These are phyloP conservation scores for Desmophyllum pertusum DNA, from an alignment of 92 coral and sea anemone genomes.

Conservation along the genomic window DNA sequence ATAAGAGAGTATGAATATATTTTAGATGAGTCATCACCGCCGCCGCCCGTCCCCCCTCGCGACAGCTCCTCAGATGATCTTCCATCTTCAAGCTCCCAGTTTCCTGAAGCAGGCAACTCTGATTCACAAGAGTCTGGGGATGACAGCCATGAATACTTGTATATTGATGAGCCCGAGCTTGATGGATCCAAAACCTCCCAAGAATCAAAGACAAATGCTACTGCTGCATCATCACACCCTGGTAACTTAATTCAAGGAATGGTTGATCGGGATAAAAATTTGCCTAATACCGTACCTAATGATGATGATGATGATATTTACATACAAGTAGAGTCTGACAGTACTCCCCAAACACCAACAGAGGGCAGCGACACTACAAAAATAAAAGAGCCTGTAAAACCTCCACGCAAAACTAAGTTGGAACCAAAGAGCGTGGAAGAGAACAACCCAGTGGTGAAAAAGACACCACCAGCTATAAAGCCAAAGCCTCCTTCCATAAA, in stretches of 20 bases:
- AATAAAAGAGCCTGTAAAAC: constrained; percentile 22
- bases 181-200: neutral
- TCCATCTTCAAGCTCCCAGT: neutral
- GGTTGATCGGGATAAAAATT: neutral
- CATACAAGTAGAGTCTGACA: neutral
- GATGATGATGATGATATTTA: neutral
- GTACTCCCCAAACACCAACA: neutral
- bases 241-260: neutral
- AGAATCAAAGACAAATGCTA: neutral
- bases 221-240: neutral
- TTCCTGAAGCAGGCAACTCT: neutral
- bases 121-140: constrained; percentile 17
- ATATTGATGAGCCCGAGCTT: constrained; percentile 24
- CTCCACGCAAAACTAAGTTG: constrained; percentile 28
- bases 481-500: constrained; percentile 51
- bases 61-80: constrained; percentile 25
- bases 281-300: neutral
- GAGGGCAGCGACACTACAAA: neutral
- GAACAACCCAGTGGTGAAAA: constrained; percentile 4
- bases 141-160: constrained; percentile 29
- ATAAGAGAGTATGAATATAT: constrained; percentile 78
- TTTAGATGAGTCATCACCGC: constrained; percentile 32
- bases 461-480: constrained; percentile 51
- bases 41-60: constrained; percentile 62
- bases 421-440: neutral